Evolutionary conservation across 1,140 invertebrate species (phyloP), one percentile per base, ranked within the genome.

Genomic region (Teleogryllus occipitalis): DNA sequence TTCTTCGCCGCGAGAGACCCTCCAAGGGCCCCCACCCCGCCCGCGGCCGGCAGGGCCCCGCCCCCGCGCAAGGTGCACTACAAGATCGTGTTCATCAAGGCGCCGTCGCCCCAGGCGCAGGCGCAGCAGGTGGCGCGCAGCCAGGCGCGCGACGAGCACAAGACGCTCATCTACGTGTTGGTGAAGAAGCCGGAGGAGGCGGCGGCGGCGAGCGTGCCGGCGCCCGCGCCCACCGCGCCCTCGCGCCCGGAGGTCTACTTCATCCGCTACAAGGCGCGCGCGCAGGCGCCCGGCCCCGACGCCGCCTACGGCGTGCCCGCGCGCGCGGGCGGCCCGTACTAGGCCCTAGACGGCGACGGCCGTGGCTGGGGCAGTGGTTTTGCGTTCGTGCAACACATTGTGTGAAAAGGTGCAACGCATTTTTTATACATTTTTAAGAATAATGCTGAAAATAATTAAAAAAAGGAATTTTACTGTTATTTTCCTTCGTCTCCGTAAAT

Each of bases 221-320:
- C 92, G 14, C 87, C 91, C 46, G 89, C 92, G 0, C 93, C 93
- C 8, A 95, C 93, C 74, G 92, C 93, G 83, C 93, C 93, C 74
- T 91, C 91, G 85, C 95, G 95, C 89, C 93, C 93, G 49, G 93
- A 95, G 88, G 94, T 95, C 75, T 95, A 93, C 90, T 94, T 94
- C 89, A 94, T 94, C 91, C 47, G 54, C 15, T 78, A 78, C 77
- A 78, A 78, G 77, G 54, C 77, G 8, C 77, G 54, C 46, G 49
- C 47, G 18, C 47, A 78, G 47, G 54, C 76, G 83, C 83, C 87
- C n/a, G 14, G 78, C 46, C 21, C 7, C 46, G 78, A 72, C 46
- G 49, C 6, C 49, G 85, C 88, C 46, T 49, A 78, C 74, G 74
- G 74, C 74, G 74, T 22, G 74, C 46, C 74, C 6, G 74, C 22